A percentile compares a stretch with the other conserved stretches of the same genome.
phyloP scores from a whole-genome alignment of 2,113 vertebrate species.

The Haemorhous mexicanus region DNA sequence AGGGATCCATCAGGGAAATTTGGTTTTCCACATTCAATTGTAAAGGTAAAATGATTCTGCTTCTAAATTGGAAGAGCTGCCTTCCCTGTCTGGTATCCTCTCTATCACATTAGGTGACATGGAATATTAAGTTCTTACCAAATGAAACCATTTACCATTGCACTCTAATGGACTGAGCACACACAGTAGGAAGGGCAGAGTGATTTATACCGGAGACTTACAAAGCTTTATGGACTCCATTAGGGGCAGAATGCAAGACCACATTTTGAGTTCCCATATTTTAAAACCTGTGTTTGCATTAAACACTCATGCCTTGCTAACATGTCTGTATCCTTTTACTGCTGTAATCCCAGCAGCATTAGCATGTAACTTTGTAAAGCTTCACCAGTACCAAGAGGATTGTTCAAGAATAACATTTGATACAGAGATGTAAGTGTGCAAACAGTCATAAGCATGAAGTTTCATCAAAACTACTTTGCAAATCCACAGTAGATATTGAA shows the following conservation, averaged over 20 bases:
- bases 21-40: not conserved
- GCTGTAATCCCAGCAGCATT: not conserved
- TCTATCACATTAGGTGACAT: not conserved
- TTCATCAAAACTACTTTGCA: not conserved
- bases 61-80: not conserved
- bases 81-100: not conserved
- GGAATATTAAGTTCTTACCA: slow-evolving; percentile 10
- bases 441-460: not conserved
- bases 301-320: not conserved
- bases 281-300: slow-evolving; percentile 1
- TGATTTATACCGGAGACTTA: slow-evolving; percentile 31
- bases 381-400: not conserved
- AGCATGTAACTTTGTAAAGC: not conserved
- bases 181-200: not conserved
- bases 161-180: not conserved
- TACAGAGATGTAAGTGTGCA: not conserved
- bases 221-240: slow-evolving; percentile 29
- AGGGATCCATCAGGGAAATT: not conserved
- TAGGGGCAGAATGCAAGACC: slow-evolving; percentile 20
- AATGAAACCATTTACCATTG: not conserved
- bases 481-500: not conserved
- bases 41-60: not conserved
- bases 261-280: not conserved
- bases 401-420: not conserved
- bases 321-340: not conserved